Evolutionary conservation across 2,797 vertebrate genomes (phyloP), one percentile per base, ranked within the genome.

Genomic region (Tragelaphus eurycerus): DNA sequence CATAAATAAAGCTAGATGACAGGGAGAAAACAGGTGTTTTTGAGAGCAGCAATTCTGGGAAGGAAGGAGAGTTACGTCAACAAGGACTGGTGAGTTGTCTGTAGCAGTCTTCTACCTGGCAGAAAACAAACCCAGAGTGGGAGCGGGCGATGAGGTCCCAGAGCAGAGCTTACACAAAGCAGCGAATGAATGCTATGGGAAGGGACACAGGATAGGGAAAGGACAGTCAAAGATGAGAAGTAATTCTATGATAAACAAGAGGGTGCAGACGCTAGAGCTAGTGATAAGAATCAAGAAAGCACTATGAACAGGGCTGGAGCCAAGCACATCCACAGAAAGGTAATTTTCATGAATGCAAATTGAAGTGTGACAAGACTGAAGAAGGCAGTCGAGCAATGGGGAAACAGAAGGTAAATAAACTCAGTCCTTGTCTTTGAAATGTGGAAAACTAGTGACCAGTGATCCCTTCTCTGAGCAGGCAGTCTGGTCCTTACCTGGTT

Each of bases 401-500:
- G n/a, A 92, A 82, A 48, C 0, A 52, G 29, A 48, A 71, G 38
- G n/a, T 9, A 62, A 64, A 71, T 17, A 48, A 85, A 64, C 11
- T 43, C 21, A 31, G 27, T 17, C 21, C 55, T 90, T 46, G 31
- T 7, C 29, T 84, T 46, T 52, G 50, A 64, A 92, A 64, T 31
- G 29, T 25, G 7, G 46, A 93, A 62, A 52, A 31, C 48, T 7
- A n/a, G 84, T 13, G n/a, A 86, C 48, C 60, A 85, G 34, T 31
- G 29, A 55, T 17, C 48, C 94, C 19, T 38, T 31, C n/a, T 31
- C 34, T 6, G 15, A 48, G 4, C 0, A 1, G 50, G n/a, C 29
- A 23, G 6, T 83, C 62, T 93, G 34, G 19, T 89, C 19, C 97
- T 97, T 67, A 98, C 97, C 97, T 96, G 94, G n/a, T 74, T 2